Evolutionary conservation across 2,797 vertebrate species (phyloP), one percentile per base, ranked within the genome.

Genomic region (Danio aesculapii): DNA sequence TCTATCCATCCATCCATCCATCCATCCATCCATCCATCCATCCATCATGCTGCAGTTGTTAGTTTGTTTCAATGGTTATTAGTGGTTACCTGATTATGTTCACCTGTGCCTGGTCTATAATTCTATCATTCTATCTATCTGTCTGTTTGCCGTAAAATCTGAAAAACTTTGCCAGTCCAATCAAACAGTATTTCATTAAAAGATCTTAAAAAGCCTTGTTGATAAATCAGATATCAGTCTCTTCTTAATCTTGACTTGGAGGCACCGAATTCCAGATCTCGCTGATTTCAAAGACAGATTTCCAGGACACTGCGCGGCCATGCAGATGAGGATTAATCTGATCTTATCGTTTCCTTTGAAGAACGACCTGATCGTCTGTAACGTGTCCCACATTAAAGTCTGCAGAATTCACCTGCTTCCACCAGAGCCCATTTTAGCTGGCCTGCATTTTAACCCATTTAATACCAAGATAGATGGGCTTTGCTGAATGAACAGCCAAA

Each of bases 391-490:
- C 75, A 81, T 79, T 74, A 67, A 75, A 50, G 71, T 66, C 81
- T 53, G 43, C 80, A 75, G 79, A 75, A 76, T 84, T 77, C 66
- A 85, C 77, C 82, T 84, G 82, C 66, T 77, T 80, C 10, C 11
- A 63, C 55, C 52, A 77, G 50, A 82, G 74, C 79, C 58, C 39
- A 49, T 68, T 81, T 72, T 72, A 69, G 19, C 57, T 75, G 47
- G 21, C 77, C 77, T 80, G 81, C 72, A 76, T 81, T 82, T 80
- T 82, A 85, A 82, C 77, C 79, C 84, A 58, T 70, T 81, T 78
- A 59, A 64, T 66, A 49, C 21, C 30, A 6, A 62, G 21, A 73
- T 72, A 69, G 70, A 62, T 11, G 46, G 57, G 30, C 67, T 61
- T 47, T 64, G 10, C 58, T 64, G 58, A 57, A 72, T 47, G n/a